A percentile compares a stretch with the other conserved stretches of the same genome.
Evolutionary conservation across 2,113 vertebrate genomes (phyloP).

Genomic region (Alouatta palliata): DNA sequence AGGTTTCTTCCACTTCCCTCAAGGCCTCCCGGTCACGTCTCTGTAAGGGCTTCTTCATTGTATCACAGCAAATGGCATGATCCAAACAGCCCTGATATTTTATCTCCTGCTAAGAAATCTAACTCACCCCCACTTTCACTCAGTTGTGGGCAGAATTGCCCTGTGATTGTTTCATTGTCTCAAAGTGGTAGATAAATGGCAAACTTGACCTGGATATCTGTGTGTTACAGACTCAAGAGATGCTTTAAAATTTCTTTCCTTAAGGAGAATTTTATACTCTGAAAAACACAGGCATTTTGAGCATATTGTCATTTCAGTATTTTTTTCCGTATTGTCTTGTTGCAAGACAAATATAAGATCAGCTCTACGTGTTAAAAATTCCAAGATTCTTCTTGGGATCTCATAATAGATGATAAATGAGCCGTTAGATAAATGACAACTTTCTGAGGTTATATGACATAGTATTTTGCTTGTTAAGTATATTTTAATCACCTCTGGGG

Average conservation of each 20-base stretch:
- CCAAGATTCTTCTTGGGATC: not conserved
- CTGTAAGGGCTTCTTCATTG: not conserved
- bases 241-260: constrained; percentile 53
- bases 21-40: not conserved
- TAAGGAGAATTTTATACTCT: constrained; percentile 41
- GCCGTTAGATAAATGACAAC: not conserved
- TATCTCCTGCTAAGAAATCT: constrained; percentile 45
- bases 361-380: not conserved
- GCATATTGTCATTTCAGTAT: not conserved
- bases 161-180: constrained; percentile 51
- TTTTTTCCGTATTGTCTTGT: not conserved
- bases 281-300: constrained; percentile 39
- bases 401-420: constrained; percentile 36
- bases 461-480: constrained; percentile 16
- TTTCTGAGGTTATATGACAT: constrained; percentile 10
- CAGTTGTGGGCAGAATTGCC: constrained; percentile 40
- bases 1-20: constrained; percentile 5
- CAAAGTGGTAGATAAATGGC: constrained; percentile 63
- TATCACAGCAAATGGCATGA: constrained; percentile 16
- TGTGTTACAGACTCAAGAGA: constrained; percentile 41
- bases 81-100: not conserved
- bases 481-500: constrained; percentile 19
- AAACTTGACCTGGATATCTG: constrained; percentile 62
- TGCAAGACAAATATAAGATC: constrained; percentile 37
- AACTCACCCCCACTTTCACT: not conserved